Evolutionary conservation across 2,888 invertebrate genomes (phyloP), one percentile per base, ranked within the genome.

Genomic region (Aphodius sticticus): DNA sequence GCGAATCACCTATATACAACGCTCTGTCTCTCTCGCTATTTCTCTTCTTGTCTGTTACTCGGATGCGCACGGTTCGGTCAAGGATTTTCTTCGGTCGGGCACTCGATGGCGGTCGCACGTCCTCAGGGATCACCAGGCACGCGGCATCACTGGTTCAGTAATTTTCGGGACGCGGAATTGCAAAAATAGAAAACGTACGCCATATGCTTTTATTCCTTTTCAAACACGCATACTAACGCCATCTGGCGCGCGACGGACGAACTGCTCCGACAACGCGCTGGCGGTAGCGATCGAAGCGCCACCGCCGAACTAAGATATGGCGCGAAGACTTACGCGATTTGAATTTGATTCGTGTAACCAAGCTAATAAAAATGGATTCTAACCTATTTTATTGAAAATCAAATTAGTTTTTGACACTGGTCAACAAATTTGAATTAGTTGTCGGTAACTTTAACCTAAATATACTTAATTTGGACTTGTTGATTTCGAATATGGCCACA

Each of bases 101-200:
- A 26, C 26, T 26, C 26, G 26, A 26, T 26, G 26, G 26, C 26
- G 26, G 26, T 26, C 26, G 26, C 72, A 14, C 72, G 82, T 81
- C 82, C 79, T 82, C 81, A 81, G 81, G 80, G 81, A 78, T 83
- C 83, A 82, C 82, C 80, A 81, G 76, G 81, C 81, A 82, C 82
- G 83, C 82, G 79, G 79, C 82, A 82, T 14, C 72, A 26, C 82
- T 6, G 12, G 6, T 72, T 14, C 35, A 26, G 16, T 14, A 36
- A 14, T 36, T 14, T 84, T 82, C 81, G 80, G 78, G 82, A 83
- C 77, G 83, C 82, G 83, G 14, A 83, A 84, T 82, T 82, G 83
- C 84, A 83, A 84, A 84, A 84, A 84, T 84, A 84, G 83, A 84
- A 84, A 84, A 83, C 81, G 83, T 84, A 84, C 84, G 84, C 84